A percentile compares a stretch with the other conserved stretches of the same genome.
Evolutionary conservation across 2,888 invertebrate species (phyloP).

Genomic region (Eudemis profundana): DNA sequence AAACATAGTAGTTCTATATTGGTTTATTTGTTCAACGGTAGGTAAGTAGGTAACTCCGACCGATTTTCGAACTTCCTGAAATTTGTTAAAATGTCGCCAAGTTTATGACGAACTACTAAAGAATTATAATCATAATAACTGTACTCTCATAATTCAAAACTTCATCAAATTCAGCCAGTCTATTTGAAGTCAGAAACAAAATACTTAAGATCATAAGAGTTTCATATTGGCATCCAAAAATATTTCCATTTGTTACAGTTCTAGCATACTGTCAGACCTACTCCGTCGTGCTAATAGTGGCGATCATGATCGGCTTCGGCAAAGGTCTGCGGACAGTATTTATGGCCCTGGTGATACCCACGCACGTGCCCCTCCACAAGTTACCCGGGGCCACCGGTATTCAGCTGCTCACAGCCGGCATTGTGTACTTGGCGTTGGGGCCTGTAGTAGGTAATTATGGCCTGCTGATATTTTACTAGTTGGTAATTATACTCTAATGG

Average conservation of each 20-base stretch:
- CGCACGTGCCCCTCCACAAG: constrained; percentile 88
- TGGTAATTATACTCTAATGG: no score
- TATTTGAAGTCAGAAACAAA: background rate
- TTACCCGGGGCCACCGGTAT: constrained; percentile 89
- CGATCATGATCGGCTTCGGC: constrained; percentile 88
- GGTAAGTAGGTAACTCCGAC: no score
- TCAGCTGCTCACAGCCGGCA: constrained; percentile 88
- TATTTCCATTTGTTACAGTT: constrained; percentile 68
- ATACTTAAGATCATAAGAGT: background rate
- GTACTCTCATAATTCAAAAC: no score
- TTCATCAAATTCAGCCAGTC: no score
- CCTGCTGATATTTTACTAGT: no score
- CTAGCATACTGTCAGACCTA: constrained; percentile 87
- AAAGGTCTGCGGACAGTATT: constrained; percentile 90
- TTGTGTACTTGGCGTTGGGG: constrained; percentile 86
- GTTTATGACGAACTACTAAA: no score
- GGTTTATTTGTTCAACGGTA: no score
- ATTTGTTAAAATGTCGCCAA: no score
- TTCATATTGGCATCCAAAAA: background rate
- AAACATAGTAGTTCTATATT: no score
- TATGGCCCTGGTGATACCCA: constrained; percentile 90
- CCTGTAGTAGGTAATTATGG: constrained; percentile 87
- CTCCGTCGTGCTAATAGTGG: constrained; percentile 83
- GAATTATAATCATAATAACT: no score
- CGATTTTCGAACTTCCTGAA: no score